phyloP scores from a whole-genome alignment of 1,140 invertebrate genomes.

The Habropoda laboriosa region DNA sequence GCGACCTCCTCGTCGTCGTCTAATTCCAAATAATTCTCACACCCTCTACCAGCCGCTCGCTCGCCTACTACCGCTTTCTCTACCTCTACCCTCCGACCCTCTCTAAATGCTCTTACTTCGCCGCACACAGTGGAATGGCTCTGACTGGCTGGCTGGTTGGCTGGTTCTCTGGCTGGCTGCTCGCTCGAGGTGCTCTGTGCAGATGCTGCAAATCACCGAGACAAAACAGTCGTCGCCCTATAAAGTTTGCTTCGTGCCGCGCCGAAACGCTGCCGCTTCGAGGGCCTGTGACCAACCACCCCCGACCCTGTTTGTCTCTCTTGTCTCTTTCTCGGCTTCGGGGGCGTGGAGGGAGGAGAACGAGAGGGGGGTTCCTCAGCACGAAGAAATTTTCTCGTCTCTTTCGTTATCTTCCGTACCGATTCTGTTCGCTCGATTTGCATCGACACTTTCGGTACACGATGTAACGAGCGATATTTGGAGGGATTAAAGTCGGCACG shows the following conservation, averaged over 20 bases:
- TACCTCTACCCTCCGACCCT: neutral
- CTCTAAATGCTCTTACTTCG: slow-evolving; percentile 47
- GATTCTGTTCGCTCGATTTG: no score
- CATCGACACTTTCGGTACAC: no score
- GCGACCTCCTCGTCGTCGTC: slow-evolving; percentile 40
- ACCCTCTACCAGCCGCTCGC: neutral
- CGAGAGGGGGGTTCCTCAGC: no score
- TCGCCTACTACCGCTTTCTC: neutral
- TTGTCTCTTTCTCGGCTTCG: neutral
- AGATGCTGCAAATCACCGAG: slow-evolving; percentile 80
- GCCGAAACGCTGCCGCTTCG: slow-evolving; percentile 24
- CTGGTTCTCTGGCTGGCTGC: neutral
- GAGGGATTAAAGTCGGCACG: no score
- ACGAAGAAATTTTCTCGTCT: no score
- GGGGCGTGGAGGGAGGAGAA: no score
- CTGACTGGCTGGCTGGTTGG: slow-evolving; percentile 29
- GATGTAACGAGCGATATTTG: no score
- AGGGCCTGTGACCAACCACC: neutral
- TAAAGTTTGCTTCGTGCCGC: slow-evolving; percentile 31
- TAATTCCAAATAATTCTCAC: slow-evolving; percentile 69
- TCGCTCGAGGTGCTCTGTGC: slow-evolving; percentile 73
- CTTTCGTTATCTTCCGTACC: no score
- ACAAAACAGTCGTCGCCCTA: slow-evolving; percentile 73
- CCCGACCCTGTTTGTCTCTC: neutral
- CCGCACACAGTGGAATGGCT: slow-evolving; percentile 34